Percentiles rank a stretch among this genome's conserved stretches.
Conservation (phyloP, 23 tunicate genomes). For the Ciona savignyi region DNA sequence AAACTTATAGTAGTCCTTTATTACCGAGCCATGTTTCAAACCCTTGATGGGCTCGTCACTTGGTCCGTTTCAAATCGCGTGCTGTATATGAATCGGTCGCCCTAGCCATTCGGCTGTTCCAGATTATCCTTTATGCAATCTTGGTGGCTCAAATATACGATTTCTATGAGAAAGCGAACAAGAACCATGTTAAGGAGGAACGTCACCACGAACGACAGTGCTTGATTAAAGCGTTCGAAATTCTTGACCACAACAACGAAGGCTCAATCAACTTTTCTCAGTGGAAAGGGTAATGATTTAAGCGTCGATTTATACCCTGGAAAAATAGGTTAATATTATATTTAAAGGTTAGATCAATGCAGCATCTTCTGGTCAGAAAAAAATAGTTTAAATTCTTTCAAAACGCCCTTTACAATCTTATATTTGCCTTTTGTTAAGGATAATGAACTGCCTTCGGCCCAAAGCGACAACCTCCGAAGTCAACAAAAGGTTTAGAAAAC, state of each 20-base stretch:
- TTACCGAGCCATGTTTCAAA: no score
- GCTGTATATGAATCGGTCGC: no score
- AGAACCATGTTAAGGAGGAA: conserved; percentile 66
- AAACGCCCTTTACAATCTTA: no score
- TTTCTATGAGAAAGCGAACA: conserved; percentile 70
- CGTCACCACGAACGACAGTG: conserved; percentile 73
- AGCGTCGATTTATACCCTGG: background rate
- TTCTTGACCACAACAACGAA: conserved; percentile 26
- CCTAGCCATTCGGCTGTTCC: no score
- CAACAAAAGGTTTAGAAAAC: conserved; percentile 57
- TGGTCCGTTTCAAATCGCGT: no score
- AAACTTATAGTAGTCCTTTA: no score
- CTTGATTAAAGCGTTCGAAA: conserved; percentile 73
- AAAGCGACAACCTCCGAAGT: conserved; percentile 46
- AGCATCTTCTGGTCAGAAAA: no score
- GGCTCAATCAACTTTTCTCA: conserved; percentile 37
- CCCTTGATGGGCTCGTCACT: no score
- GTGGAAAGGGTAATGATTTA: conserved; percentile 52
- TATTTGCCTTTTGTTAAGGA: conserved; percentile 11
- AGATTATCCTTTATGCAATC: conserved; percentile 73
- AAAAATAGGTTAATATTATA: background rate
- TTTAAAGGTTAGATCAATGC: background rate
- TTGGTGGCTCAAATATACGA: conserved; percentile 83
- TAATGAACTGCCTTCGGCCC: conserved; percentile 39
- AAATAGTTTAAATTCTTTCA: background rate